Evolutionary conservation across 2,113 vertebrate species (phyloP).

Genomic region (Numida meleagris): DNA sequence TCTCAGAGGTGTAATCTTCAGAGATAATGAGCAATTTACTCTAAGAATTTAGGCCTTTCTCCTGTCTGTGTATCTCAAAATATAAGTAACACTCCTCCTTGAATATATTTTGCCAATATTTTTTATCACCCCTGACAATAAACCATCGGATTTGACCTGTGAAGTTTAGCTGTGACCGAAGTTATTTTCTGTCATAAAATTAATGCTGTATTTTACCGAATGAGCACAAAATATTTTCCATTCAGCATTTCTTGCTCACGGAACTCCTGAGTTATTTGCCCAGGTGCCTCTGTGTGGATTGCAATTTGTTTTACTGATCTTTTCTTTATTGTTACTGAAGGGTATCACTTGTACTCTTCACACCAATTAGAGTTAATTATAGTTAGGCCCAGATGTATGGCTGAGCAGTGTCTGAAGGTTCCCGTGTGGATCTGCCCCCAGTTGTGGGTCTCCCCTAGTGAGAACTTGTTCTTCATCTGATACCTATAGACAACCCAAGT

Average conservation of each 20-base stretch:
- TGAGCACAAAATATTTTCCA: neutral
- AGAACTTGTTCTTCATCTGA: neutral
- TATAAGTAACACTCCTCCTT: neutral
- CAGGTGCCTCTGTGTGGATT: neutral
- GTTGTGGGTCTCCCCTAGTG: neutral
- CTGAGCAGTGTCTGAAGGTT: neutral
- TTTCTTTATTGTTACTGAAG: neutral
- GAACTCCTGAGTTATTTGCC: neutral
- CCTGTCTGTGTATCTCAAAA: neutral
- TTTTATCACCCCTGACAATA: neutral
- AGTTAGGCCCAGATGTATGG: fast-evolving
- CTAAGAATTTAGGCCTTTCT: neutral
- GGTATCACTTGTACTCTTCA: neutral
- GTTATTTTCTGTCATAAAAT: neutral
- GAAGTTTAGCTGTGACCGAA: neutral
- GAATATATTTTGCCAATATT: neutral
- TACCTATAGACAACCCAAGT: neutral
- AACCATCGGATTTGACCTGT: neutral
- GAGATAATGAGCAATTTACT: neutral
- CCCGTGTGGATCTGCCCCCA: neutral
- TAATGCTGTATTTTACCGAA: neutral
- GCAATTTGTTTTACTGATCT: neutral
- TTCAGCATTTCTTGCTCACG: neutral
- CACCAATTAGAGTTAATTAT: too few relatives aligned
- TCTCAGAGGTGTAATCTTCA: neutral